phyloP scores from a whole-genome alignment of 2,888 invertebrate species.

The Linnaemya vulpina region DNA sequence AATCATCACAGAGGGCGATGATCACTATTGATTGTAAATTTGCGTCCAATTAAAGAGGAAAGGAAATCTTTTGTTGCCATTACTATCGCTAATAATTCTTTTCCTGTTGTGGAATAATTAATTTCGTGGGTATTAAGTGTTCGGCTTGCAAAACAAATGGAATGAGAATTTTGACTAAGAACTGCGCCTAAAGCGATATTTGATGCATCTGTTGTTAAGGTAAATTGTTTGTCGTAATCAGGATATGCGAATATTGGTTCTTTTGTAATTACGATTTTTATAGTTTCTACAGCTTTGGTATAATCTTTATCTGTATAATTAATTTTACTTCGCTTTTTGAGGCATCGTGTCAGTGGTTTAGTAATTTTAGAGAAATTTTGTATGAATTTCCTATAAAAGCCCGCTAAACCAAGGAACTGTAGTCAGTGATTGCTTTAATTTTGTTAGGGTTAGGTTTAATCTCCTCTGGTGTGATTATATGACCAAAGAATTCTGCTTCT shows the following conservation, averaged over 20 bases:
- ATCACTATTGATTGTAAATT: slow-evolving; percentile 11
- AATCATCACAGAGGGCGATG: neutral
- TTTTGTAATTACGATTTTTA: slow-evolving; percentile 36
- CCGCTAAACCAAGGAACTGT: no score
- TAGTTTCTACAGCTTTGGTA: slow-evolving; percentile 55
- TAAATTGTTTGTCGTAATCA: slow-evolving; percentile 66
- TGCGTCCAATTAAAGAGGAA: neutral
- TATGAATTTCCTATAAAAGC: no score
- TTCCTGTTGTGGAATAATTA: no score
- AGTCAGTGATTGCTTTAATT: no score
- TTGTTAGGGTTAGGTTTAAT: no score
- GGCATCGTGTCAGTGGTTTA: no score
- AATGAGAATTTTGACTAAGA: slow-evolving; percentile 1
- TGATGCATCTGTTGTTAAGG: slow-evolving; percentile 66
- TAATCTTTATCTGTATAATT: no score
- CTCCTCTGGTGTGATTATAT: no score
- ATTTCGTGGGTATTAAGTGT: slow-evolving; percentile 20
- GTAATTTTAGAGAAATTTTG: no score
- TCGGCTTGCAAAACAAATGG: slow-evolving; percentile 28
- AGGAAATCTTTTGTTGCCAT: slow-evolving; percentile 14
- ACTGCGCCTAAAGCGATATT: slow-evolving; percentile 68
- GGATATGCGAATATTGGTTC: slow-evolving; percentile 65
- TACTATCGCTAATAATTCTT: no score
- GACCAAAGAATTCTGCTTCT: no score
- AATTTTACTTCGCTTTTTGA: no score